phyloP scores from a whole-genome alignment of 2,113 vertebrate genomes.

The Hippoglossus stenolepis region DNA sequence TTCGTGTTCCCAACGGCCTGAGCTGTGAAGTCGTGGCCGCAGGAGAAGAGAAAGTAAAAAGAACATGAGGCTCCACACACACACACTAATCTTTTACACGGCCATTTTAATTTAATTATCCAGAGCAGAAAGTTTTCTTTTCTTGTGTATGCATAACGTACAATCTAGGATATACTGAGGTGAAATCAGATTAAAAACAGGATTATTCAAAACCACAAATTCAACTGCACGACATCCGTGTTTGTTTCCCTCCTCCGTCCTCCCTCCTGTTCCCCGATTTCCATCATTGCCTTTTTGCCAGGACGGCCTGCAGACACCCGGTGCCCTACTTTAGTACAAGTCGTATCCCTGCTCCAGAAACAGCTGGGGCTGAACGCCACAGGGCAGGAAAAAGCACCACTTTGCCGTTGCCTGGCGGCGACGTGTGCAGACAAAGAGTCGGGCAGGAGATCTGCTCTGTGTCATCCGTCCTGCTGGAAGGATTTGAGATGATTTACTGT shows the following conservation, averaged over 20 bases:
- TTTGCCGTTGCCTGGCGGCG: slow-evolving; percentile 13
- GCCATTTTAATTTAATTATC: too few relatives aligned
- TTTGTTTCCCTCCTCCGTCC: not conserved
- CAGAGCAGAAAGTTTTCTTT: too few relatives aligned
- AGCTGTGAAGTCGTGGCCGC: too few relatives aligned
- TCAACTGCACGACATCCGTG: not conserved
- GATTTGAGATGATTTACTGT: slow-evolving; percentile 19
- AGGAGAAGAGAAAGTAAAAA: too few relatives aligned
- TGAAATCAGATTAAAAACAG: too few relatives aligned
- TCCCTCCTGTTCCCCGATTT: not conserved
- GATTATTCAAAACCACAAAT: not conserved
- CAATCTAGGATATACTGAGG: too few relatives aligned
- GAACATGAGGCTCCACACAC: too few relatives aligned
- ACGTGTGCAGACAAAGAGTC: slow-evolving; percentile 39
- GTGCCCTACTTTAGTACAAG: slow-evolving; percentile 48
- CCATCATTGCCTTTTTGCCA: not conserved
- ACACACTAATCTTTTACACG: too few relatives aligned
- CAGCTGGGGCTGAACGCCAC: slow-evolving; percentile 2
- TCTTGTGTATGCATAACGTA: too few relatives aligned
- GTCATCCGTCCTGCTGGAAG: slow-evolving; percentile 25
- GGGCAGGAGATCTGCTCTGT: slow-evolving; percentile 36
- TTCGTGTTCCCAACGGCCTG: too few relatives aligned
- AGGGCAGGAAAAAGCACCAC: not conserved
- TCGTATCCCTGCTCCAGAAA: slow-evolving; percentile 20
- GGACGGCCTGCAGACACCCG: slow-evolving; percentile 31